Percentiles rank a stretch among this genome's conserved stretches.
These are phyloP conservation scores for Epistrophe eligans DNA, from an alignment of 2,888 invertebrate species.

Conservation along the genomic window DNA sequence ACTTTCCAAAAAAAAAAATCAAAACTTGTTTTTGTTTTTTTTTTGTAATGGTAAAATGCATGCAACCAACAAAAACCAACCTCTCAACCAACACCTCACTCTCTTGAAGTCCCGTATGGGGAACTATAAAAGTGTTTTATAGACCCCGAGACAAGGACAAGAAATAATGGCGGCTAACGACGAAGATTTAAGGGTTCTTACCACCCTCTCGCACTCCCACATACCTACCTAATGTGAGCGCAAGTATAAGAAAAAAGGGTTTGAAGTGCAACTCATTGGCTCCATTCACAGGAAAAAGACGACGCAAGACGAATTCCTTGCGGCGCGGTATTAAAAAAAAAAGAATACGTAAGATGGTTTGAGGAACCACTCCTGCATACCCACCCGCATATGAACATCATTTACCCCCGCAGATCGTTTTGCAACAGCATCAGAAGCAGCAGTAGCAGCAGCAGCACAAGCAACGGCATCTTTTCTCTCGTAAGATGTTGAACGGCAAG, in stretches of 20 bases:
- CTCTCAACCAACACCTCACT: not conserved
- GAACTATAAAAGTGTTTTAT: conserved; percentile 84
- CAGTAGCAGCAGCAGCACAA: conserved; percentile 56
- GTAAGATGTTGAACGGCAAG: conserved; percentile 73
- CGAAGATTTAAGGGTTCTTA: conserved; percentile 78
- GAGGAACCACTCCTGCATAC: conserved; percentile 6
- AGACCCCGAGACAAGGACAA: conserved; percentile 82
- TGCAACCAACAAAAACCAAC: conserved; percentile 35
- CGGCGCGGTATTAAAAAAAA: conserved; percentile 55
- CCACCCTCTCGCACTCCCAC: conserved; percentile 44
- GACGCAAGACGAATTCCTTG: conserved; percentile 76
- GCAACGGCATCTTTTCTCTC: conserved; percentile 62
- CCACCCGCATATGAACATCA: conserved; percentile 76
- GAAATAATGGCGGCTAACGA: conserved; percentile 82
- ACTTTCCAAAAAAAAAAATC: conserved; percentile 14
- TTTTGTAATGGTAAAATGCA: conserved; percentile 31
- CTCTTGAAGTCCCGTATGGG: conserved; percentile 76
- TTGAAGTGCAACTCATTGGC: conserved; percentile 75
- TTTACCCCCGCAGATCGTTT: conserved; percentile 78
- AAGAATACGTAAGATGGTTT: conserved; percentile 20
- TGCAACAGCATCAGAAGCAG: conserved; percentile 68
- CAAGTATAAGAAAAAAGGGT: conserved; percentile 40
- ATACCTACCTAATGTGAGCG: not conserved
- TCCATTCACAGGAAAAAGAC: conserved; percentile 68
- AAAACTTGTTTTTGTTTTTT: conserved; percentile 16